phyloP scores from a whole-genome alignment of 2,113 vertebrate genomes.

The Pithys albifrons region DNA sequence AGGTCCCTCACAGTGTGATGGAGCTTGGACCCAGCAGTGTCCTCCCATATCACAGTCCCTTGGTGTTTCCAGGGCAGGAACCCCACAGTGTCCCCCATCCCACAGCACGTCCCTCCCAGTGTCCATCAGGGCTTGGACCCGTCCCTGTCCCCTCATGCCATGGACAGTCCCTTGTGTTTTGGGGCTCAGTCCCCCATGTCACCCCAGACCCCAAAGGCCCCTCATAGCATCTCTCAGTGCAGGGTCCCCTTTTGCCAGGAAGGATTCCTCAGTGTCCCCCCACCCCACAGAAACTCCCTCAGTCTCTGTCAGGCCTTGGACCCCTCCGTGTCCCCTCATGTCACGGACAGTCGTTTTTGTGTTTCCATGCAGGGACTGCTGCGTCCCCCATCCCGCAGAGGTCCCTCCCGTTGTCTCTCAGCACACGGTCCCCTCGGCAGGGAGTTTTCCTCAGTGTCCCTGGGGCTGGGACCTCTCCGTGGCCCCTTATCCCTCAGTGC shows the following conservation, averaged over 20 bases:
- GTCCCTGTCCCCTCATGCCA: background rate
- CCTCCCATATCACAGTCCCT: background rate
- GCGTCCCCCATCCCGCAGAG: background rate
- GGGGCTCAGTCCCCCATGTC: background rate
- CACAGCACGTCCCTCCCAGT: background rate
- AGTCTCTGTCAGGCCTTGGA: background rate
- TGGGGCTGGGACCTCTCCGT: background rate
- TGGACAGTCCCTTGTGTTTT: background rate
- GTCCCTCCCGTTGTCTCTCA: background rate
- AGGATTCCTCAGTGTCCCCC: background rate
- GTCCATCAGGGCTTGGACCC: background rate
- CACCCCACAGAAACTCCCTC: background rate
- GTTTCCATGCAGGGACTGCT: background rate
- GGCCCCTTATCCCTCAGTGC: background rate
- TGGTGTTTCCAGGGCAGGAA: background rate
- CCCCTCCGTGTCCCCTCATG: background rate
- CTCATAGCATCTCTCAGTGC: too few species aligned
- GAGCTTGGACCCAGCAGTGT: background rate
- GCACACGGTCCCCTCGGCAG: background rate
- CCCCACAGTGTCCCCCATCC: background rate
- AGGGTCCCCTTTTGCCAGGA: accelerated
- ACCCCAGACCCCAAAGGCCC: too few species aligned
- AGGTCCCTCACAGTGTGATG: background rate
- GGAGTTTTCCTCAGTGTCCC: background rate
- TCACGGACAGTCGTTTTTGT: background rate